Conservation (phyloP, 1,140 invertebrate species). For the Aphaenogaster rudis region DNA sequence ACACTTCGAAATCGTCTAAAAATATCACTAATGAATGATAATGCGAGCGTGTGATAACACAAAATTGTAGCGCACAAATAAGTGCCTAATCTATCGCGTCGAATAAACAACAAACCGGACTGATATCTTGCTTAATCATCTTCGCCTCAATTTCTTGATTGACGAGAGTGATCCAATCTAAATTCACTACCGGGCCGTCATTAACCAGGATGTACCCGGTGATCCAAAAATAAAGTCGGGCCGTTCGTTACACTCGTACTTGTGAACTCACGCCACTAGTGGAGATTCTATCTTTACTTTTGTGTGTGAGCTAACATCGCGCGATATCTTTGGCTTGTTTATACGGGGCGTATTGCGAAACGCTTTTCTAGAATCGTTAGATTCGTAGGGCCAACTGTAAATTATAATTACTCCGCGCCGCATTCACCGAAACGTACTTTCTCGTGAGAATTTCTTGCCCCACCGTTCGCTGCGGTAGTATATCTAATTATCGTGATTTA, state of each 20-base stretch:
- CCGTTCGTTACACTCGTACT: conserved; percentile 56
- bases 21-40: not conserved
- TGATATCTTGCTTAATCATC: conserved; percentile 22
- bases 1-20: not conserved
- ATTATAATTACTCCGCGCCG: conserved; percentile 64
- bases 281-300: conserved; percentile 73
- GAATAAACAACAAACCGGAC: conserved; percentile 53
- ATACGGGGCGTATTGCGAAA: conserved; percentile 69
- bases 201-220: conserved; percentile 47
- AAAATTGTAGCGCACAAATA: conserved; percentile 31
- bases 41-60: not conserved
- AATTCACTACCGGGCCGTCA: conserved; percentile 41
- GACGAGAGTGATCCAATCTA: conserved; percentile 38
- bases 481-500: conserved; percentile 25
- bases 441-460: not conserved
- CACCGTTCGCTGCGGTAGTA: not conserved
- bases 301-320: conserved; percentile 69
- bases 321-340: conserved; percentile 77
- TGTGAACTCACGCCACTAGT: conserved; percentile 57
- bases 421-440: conserved; percentile 35
- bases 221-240: conserved; percentile 68
- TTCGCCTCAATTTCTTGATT: conserved; percentile 3
- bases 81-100: not conserved
- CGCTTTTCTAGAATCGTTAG: conserved; percentile 69
- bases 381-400: conserved; percentile 53